Base-by-base conservation (phyloP, 2,113 vertebrate species). In the Lontra canadensis region DNA sequence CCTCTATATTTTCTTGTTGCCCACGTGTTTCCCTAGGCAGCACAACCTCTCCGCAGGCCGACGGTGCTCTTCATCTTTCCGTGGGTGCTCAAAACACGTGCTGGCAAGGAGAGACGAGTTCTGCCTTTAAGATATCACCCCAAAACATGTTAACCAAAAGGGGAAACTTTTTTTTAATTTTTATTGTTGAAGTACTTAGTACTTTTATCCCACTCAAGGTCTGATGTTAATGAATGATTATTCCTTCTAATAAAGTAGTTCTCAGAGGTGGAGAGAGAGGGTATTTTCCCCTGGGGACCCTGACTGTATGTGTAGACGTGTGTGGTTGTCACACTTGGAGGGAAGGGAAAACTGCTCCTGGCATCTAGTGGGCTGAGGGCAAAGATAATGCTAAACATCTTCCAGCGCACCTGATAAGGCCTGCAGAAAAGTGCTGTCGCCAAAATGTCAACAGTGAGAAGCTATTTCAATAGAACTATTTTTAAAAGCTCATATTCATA, bases 401-500 rank as follows among this genome's bases (percentile, higher is more conserved):
- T 36, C 20, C 31, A 44, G 14, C 2, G 14, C 39, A 73, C 34
- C 71, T 36, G 13, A 67, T 31, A 34, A 2, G 11, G 18, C 47
- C 49, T 15, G 4, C n/a, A n/a, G 23, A 15, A 71, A 94, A 74
- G 11, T 47, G 44, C 20, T 80, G 67, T 80, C n/a, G 9, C 34
- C 5, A 42, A 93, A 79, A 81, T 31, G 13, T 57, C 63, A 65
- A 49, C 26, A 57, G 26, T 92, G 39, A 85, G 39, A 94, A 86
- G 20, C 3, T 92, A 29, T 85, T 91, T 73, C 67, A 81, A 88
- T 0, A 47, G n/a, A 34, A 73, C 4, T 84, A 44, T 67, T 80
- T 81, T 95, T 79, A 76, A 83, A 87, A 96, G 39, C 14, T 90
- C 31, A 69, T 63, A 69, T 47, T 80, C 65, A 42, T 69, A 34